These are phyloP conservation scores for Amphipyra tragopoginis DNA, from an alignment of 2,888 invertebrate genomes.

Conservation along the genomic window DNA sequence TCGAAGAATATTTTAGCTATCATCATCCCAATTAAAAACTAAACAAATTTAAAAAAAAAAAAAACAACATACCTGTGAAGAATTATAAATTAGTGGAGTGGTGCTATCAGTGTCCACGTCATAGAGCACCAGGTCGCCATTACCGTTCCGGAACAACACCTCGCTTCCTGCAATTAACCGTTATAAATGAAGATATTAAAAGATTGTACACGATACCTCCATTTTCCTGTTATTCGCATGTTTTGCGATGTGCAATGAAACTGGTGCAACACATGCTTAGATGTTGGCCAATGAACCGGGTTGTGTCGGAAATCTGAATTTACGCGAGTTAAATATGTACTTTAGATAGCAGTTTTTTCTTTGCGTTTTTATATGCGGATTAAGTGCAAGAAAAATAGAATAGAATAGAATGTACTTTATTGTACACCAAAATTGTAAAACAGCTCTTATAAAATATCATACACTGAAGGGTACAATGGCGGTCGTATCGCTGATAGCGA, in stretches of 20 bases:
- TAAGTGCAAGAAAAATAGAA: too few species aligned
- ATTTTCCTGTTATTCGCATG: conserved; percentile 5
- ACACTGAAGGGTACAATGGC: too few species aligned
- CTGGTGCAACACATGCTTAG: conserved; percentile 12
- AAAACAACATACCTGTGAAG: conserved; percentile 80
- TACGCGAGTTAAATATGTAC: too few species aligned
- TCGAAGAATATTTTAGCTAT: too few species aligned
- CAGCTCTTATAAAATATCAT: too few species aligned
- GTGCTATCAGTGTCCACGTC: conserved; percentile 83
- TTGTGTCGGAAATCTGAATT: not conserved
- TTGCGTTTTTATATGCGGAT: too few species aligned
- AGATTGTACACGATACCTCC: conserved; percentile 1
- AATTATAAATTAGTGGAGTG: conserved; percentile 81
- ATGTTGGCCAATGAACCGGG: conserved; percentile 30
- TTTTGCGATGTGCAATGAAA: conserved; percentile 25
- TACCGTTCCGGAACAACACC: conserved; percentile 90
- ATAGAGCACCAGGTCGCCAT: conserved; percentile 89
- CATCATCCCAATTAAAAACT: too few species aligned
- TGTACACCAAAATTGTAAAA: too few species aligned
- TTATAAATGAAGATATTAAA: conserved; percentile 5
- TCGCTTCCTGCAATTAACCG: conserved; percentile 89
- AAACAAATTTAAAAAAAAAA: not conserved
- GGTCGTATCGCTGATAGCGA: too few species aligned
- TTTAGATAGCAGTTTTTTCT: too few species aligned
- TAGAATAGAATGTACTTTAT: too few species aligned